These are phyloP conservation scores for Heliconius cydno DNA, from an alignment of 2,888 invertebrate genomes.

Conservation along the genomic window DNA sequence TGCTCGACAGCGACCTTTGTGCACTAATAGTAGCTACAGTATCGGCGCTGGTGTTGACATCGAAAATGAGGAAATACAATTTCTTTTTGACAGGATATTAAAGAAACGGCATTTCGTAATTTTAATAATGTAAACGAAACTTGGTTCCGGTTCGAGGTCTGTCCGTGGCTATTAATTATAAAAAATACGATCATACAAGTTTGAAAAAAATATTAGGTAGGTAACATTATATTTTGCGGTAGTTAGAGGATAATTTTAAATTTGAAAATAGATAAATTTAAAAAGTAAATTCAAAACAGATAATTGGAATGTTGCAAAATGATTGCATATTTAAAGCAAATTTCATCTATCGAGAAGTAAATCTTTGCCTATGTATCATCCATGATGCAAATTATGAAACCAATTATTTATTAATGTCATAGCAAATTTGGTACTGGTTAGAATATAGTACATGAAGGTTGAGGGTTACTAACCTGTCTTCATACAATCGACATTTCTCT, in stretches of 20 bases:
- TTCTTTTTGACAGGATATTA: conserved; percentile 71
- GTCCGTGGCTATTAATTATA: neutral
- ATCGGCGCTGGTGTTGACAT: conserved; percentile 65
- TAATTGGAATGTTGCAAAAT: no score
- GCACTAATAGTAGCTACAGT: conserved; percentile 69
- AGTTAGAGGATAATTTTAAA: neutral
- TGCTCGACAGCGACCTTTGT: conserved; percentile 76
- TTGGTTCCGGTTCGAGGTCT: neutral
- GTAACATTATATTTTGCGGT: neutral
- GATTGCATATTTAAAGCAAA: no score
- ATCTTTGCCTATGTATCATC: no score
- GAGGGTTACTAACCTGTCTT: no score
- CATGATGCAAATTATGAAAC: neutral
- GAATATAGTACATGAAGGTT: neutral
- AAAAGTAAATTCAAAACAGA: no score
- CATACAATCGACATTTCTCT: no score
- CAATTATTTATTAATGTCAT: neutral
- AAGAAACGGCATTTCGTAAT: conserved; percentile 47
- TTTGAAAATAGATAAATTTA: neutral
- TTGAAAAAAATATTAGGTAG: neutral
- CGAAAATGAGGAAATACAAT: conserved; percentile 69
- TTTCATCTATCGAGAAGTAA: no score
- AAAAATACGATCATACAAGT: neutral
- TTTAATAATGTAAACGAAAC: conserved; percentile 11
- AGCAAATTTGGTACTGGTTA: neutral